Percentiles rank a stretch among this genome's conserved stretches.
These are phyloP conservation scores for Tetragnatha versicolor DNA, from an alignment of 1,140 invertebrate species.

Conservation along the genomic window DNA sequence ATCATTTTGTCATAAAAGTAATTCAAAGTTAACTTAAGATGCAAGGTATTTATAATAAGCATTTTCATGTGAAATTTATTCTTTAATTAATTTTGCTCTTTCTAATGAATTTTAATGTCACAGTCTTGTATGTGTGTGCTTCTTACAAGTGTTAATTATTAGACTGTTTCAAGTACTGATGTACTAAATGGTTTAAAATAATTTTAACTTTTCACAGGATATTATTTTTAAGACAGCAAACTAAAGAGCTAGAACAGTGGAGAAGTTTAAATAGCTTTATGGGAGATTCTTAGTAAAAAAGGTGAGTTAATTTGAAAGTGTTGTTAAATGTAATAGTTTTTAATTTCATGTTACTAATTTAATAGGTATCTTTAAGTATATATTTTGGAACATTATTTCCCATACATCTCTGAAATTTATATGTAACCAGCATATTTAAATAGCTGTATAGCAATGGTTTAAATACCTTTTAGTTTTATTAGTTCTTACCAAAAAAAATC, in stretches of 20 bases:
- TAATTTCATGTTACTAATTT: background rate
- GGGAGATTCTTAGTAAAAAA: slow-evolving; percentile 72
- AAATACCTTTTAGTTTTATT: background rate
- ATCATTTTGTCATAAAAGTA: too few relatives aligned
- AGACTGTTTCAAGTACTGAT: too few relatives aligned
- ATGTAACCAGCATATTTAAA: background rate
- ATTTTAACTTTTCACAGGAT: slow-evolving; percentile 70
- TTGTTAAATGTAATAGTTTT: background rate
- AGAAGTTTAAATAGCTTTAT: slow-evolving; percentile 92
- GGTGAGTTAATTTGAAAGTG: background rate
- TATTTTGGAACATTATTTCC: background rate
- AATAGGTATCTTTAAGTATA: background rate
- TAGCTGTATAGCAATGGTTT: background rate
- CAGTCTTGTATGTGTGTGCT: too few relatives aligned
- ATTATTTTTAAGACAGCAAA: slow-evolving; percentile 89
- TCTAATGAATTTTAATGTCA: too few relatives aligned
- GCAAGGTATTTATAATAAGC: too few relatives aligned
- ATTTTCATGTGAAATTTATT: too few relatives aligned
- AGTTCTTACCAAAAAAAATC: background rate
- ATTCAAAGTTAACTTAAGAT: too few relatives aligned
- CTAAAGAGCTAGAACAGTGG: slow-evolving; percentile 85
- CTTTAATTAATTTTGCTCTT: too few relatives aligned
- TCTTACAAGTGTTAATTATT: too few relatives aligned
- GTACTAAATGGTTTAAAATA: too few relatives aligned
- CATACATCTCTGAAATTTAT: background rate